These are phyloP conservation scores for Tyria jacobaeae DNA, from an alignment of 2,888 invertebrate genomes.

Conservation along the genomic window DNA sequence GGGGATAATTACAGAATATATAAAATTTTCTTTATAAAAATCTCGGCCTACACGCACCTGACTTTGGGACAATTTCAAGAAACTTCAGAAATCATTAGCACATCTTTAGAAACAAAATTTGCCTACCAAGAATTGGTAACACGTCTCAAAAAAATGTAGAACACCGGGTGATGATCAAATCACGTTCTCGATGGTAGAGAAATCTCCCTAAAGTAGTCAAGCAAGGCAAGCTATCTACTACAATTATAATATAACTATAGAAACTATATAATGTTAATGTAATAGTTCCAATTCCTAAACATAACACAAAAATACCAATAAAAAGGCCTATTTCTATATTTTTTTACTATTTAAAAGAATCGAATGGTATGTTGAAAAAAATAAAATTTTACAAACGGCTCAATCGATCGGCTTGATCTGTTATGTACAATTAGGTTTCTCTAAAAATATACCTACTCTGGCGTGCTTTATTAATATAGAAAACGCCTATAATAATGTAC, in stretches of 20 bases:
- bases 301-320: not conserved
- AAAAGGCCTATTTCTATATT: not conserved
- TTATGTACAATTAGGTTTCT: conserved; percentile 1
- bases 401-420: not conserved
- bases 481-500: not conserved
- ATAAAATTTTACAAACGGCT: not conserved
- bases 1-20: too few relatives aligned
- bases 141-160: not conserved
- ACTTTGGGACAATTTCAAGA: not conserved
- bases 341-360: not conserved
- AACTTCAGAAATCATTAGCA: not conserved
- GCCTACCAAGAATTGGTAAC: not conserved
- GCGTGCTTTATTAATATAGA: not conserved
- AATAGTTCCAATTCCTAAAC: not conserved
- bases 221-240: not conserved
- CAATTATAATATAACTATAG: not conserved
- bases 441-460: too few relatives aligned
- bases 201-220: not conserved
- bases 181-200: not conserved
- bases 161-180: not conserved
- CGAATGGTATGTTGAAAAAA: conserved; percentile 1
- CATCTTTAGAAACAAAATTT: not conserved
- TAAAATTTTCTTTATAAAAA: too few relatives aligned
- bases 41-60: too few relatives aligned
- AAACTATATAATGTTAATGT: too few relatives aligned